A percentile compares a stretch with the other conserved stretches of the same genome.
phyloP scores from a whole-genome alignment of 2,113 vertebrate species.

The Scophthalmus maximus region DNA sequence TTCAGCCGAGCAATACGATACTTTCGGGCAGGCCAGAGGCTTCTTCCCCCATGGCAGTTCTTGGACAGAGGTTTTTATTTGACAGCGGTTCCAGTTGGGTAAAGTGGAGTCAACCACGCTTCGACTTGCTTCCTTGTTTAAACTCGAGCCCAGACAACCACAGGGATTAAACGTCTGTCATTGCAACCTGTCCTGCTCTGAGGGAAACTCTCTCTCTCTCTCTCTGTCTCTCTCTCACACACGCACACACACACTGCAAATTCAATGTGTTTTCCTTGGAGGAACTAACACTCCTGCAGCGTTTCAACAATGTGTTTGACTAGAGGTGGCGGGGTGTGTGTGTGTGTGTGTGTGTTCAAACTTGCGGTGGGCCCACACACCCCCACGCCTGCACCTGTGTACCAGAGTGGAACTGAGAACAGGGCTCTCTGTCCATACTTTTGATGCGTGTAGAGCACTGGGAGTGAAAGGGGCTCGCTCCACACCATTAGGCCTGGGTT shows the following conservation, averaged over 20 bases:
- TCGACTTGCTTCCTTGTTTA: conserved; percentile 59
- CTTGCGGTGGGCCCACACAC: conserved; percentile 36
- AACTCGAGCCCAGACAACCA: conserved; percentile 56
- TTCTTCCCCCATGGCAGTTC: conserved; percentile 47
- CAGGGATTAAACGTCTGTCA: conserved; percentile 70
- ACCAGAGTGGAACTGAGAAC: conserved; percentile 73
- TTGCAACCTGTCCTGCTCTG: conserved; percentile 42
- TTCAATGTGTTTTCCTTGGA: conserved; percentile 32
- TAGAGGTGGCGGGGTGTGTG: conserved; percentile 37
- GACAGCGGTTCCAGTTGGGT: conserved; percentile 66
- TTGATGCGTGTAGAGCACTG: conserved; percentile 47
- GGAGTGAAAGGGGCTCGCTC: conserved; percentile 54
- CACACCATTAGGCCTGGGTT: conserved; percentile 58
- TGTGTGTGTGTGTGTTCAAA: conserved; percentile 17
- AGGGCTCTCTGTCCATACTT: conserved; percentile 48
- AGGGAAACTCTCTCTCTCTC: conserved; percentile 23
- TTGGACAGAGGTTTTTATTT: conserved; percentile 58
- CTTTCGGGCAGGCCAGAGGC: too few relatives aligned
- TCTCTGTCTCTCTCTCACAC: not conserved
- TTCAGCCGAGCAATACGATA: conserved; percentile 19
- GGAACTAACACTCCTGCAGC: conserved; percentile 40
- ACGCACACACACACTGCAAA: conserved; percentile 6
- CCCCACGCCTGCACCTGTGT: conserved; percentile 34
- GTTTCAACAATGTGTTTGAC: conserved; percentile 44
- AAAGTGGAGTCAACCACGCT: conserved; percentile 38